Conservation (phyloP, 2,888 invertebrate genomes). For the Cephus pulcher region DNA sequence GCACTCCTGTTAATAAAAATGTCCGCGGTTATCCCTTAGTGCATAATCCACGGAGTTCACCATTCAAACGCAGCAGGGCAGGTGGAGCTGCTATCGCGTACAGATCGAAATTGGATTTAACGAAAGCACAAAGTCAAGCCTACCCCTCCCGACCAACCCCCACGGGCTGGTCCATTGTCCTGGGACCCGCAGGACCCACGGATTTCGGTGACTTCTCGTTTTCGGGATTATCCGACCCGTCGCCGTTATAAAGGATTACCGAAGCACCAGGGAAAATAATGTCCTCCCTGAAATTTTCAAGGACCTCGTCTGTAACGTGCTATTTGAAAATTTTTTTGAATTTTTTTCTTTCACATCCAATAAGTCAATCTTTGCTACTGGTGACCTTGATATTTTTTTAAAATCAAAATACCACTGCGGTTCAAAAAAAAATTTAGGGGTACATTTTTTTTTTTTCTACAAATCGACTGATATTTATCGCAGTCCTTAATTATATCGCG, state of each 20-base stretch:
- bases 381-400: too few relatives aligned
- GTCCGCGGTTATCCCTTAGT: conserved; percentile 13
- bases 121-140: conserved; percentile 19
- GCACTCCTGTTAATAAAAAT: conserved; percentile 20
- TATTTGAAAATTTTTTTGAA: too few relatives aligned
- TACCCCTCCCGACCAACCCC: not conserved
- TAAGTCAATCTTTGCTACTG: too few relatives aligned
- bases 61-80: conserved; percentile 2
- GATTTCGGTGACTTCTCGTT: not conserved
- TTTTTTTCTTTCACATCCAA: too few relatives aligned
- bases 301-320: too few relatives aligned
- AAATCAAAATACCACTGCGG: too few relatives aligned
- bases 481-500: too few relatives aligned
- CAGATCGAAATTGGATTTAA: conserved; percentile 22
- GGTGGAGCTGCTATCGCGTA: conserved; percentile 17
- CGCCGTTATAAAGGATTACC: not conserved
- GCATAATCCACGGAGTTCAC: not conserved
- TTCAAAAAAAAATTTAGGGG: too few relatives aligned
- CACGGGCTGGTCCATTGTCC: not conserved
- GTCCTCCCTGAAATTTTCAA: not conserved
- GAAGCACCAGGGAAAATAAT: not conserved
- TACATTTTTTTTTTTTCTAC: too few relatives aligned
- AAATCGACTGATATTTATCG: too few relatives aligned
- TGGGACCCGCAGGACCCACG: not conserved
- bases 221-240: not conserved